These are phyloP conservation scores for Aulostomus chinensis DNA, from an alignment of 2,797 vertebrate species.

Conservation along the genomic window DNA sequence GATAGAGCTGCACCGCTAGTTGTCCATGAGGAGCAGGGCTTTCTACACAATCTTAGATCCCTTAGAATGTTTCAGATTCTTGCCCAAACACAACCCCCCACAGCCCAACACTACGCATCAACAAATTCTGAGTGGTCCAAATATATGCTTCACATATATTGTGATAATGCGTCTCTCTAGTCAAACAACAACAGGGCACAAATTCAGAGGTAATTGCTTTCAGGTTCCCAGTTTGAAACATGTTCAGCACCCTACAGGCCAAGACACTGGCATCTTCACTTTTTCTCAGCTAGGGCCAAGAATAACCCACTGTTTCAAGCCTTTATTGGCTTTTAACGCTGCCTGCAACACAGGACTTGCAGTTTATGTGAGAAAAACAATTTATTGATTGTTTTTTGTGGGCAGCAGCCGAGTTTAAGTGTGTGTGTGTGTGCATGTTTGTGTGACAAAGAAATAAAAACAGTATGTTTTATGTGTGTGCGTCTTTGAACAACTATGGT, in stretches of 20 bases:
- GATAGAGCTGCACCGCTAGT: constrained; percentile 40
- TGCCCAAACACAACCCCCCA: constrained; percentile 1
- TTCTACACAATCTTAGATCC: constrained; percentile 12
- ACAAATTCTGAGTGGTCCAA: neutral
- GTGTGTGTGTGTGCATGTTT: neutral
- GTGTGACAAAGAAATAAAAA: too few relatives aligned
- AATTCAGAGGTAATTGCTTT: neutral
- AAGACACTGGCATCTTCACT: constrained; percentile 4
- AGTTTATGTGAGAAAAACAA: constrained; percentile 18
- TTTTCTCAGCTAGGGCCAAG: neutral
- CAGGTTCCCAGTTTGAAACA: constrained; percentile 3
- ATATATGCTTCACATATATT: neutral
- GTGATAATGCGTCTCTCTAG: too few relatives aligned
- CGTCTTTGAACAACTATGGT: too few relatives aligned
- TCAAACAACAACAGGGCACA: constrained; percentile 7
- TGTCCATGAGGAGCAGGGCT: constrained; percentile 10
- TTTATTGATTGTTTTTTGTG: constrained; percentile 26
- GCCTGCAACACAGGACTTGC: constrained; percentile 15
- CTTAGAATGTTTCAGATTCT: constrained; percentile 29
- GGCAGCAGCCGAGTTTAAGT: neutral
- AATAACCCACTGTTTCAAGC: constrained; percentile 15
- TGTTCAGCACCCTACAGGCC: neutral
- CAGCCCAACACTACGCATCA: too few relatives aligned
- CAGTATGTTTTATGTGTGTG: too few relatives aligned
- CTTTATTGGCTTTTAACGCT: constrained; percentile 14